phyloP scores from a whole-genome alignment of 2,888 invertebrate species.

The Cordilura impudica region DNA sequence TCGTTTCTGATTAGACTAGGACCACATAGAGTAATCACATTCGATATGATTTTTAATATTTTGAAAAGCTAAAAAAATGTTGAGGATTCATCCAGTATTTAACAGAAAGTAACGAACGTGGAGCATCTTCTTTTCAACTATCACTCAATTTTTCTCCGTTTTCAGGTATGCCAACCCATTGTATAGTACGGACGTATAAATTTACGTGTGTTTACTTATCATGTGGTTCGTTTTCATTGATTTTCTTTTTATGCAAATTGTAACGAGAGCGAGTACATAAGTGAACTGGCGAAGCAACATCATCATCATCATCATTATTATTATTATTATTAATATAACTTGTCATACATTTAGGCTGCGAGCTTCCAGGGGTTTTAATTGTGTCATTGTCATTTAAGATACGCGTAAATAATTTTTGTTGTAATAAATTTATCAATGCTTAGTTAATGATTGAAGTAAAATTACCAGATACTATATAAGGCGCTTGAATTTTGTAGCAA shows the following conservation, averaged over 20 bases:
- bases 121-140: too few species aligned
- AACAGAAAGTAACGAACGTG: too few species aligned
- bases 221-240: conserved; percentile 37
- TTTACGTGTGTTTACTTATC: conserved; percentile 33
- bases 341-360: neutral
- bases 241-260: conserved; percentile 51
- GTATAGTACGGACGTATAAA: too few species aligned
- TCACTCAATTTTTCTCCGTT: too few species aligned
- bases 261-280: conserved; percentile 40
- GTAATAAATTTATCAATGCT: conserved; percentile 48
- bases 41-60: too few species aligned
- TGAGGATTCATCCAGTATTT: too few species aligned
- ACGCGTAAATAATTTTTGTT: conserved; percentile 36
- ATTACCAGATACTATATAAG: conserved; percentile 1
- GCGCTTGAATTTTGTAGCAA: conserved; percentile 22
- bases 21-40: too few species aligned
- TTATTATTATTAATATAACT: neutral
- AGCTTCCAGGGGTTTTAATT: conserved; percentile 46
- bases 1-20: too few species aligned
- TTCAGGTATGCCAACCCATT: too few species aligned
- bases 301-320: conserved; percentile 4
- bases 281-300: neutral
- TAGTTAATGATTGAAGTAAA: conserved; percentile 51
- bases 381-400: conserved; percentile 57
- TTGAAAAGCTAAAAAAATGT: too few species aligned